These are phyloP conservation scores for Diglossa brunneiventris DNA, from an alignment of 2,113 vertebrate species.

Conservation along the genomic window DNA sequence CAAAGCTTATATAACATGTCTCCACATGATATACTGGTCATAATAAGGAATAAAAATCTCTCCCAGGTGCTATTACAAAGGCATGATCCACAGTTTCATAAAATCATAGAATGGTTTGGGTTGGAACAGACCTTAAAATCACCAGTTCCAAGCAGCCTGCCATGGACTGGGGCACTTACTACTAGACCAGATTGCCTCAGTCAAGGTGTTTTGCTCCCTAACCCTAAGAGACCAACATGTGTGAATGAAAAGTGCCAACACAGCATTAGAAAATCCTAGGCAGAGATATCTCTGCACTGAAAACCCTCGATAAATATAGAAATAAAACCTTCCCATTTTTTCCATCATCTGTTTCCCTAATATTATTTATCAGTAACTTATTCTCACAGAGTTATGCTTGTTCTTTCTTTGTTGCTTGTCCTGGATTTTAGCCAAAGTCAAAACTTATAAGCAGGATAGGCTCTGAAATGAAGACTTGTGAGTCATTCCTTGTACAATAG, in stretches of 20 bases:
- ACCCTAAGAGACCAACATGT: background rate
- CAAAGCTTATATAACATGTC: background rate
- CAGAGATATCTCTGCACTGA: background rate
- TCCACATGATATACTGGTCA: background rate
- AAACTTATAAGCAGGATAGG: background rate
- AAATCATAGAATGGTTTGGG: background rate
- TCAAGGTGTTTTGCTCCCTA: background rate
- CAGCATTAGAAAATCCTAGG: background rate
- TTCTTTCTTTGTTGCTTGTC: background rate
- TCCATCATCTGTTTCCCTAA: background rate
- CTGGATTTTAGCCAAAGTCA: background rate
- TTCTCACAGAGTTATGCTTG: background rate
- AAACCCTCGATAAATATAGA: background rate
- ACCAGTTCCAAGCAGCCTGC: background rate
- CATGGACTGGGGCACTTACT: background rate
- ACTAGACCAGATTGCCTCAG: background rate
- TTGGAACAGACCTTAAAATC: background rate
- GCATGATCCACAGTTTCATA: background rate
- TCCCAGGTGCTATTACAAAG: background rate
- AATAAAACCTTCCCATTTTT: background rate
- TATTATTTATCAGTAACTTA: background rate
- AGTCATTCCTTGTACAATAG: background rate
- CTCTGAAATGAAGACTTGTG: background rate
- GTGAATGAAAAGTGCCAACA: background rate
- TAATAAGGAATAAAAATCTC: background rate